phyloP scores from a whole-genome alignment of 2,888 invertebrate species.

The Antheraea yamamai region DNA sequence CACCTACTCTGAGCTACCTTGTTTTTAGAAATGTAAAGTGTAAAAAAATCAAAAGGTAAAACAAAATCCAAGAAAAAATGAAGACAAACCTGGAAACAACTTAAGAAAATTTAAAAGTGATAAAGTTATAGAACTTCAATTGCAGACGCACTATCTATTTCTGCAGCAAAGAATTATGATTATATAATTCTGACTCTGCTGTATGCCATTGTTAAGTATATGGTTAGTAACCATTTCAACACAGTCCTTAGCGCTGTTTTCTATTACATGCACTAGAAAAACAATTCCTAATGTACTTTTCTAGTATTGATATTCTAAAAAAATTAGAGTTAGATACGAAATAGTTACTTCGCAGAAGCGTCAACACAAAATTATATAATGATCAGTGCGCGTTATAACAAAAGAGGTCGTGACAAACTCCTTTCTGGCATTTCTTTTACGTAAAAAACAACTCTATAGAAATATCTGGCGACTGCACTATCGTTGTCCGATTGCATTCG shows the following conservation, averaged over 20 bases:
- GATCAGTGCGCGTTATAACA: conserved; percentile 21
- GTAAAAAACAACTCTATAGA: conserved; percentile 52
- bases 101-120: too few relatives aligned
- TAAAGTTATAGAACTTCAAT: too few relatives aligned
- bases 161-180: too few relatives aligned
- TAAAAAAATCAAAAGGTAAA: not conserved
- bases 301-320: not conserved
- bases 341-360: not conserved
- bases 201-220: too few relatives aligned
- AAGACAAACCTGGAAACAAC: not conserved
- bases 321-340: not conserved
- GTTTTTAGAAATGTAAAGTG: not conserved
- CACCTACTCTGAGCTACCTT: not conserved
- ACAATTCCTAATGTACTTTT: not conserved
- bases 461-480: conserved; percentile 38
- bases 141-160: too few relatives aligned
- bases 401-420: conserved; percentile 39
- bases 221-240: too few relatives aligned
- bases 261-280: too few relatives aligned
- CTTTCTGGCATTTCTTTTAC: conserved; percentile 26
- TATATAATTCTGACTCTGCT: too few relatives aligned
- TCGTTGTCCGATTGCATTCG: conserved; percentile 45
- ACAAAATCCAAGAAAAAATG: not conserved
- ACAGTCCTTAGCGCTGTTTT: too few relatives aligned
- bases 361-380: not conserved